These are phyloP conservation scores for Rissa tridactyla DNA, from an alignment of 2,113 vertebrate genomes.

Conservation along the genomic window DNA sequence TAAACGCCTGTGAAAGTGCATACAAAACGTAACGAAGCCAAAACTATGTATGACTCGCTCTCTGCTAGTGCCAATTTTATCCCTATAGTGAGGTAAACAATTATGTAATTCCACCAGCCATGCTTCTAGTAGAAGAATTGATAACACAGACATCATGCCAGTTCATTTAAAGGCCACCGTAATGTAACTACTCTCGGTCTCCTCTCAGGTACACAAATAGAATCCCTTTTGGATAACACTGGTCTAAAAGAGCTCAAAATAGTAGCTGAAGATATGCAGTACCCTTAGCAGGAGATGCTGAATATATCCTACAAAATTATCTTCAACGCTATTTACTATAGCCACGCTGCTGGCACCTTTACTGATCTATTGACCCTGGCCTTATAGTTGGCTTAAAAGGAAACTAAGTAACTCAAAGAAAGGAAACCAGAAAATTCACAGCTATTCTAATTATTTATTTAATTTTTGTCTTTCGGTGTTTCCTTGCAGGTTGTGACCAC, in stretches of 20 bases:
- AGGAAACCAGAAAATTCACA: background rate
- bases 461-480: background rate
- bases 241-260: background rate
- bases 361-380: background rate
- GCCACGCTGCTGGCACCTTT: background rate
- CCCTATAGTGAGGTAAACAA: background rate
- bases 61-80: background rate
- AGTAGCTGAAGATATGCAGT: background rate
- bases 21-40: background rate
- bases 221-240: background rate
- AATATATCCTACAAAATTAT: background rate
- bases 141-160: background rate
- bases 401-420: background rate
- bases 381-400: background rate
- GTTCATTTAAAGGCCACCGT: background rate
- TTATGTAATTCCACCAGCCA: background rate
- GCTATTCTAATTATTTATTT: background rate
- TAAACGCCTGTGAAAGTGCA: background rate
- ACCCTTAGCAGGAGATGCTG: background rate
- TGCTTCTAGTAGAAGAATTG: background rate
- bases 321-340: background rate
- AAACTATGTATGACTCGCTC: background rate
- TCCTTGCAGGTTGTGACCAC: constrained; percentile 81
- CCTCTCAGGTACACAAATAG: background rate
- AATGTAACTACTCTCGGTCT: background rate